Evolutionary conservation across 2,888 invertebrate genomes (phyloP), one percentile per base, ranked within the genome.

Genomic region (Drosophila yooni): DNA sequence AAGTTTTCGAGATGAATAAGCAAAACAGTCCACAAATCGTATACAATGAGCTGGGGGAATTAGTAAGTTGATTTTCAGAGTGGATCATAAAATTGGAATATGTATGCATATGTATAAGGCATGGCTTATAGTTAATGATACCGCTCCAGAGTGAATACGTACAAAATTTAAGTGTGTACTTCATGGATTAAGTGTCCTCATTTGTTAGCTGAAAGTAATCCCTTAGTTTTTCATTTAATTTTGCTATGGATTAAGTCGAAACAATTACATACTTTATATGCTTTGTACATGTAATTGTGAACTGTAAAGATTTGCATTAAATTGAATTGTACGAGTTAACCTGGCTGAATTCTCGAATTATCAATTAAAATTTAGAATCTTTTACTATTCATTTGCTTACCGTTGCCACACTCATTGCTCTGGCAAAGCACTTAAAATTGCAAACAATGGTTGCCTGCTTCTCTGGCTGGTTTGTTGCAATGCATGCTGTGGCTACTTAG

Each of bases 401-500:
- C 33, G 15, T 53, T 48, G 40, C n/a, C 18, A 18, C 25, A 48
- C 29, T n/a, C 36, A 56, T 51, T 36, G 5, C 56, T 18, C 34
- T 31, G 21, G 51, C 21, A 40, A 51, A 70, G 50, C 75, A 50
- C 65, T 75, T 70, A 31, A 62, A 70, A 62, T 75, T 57, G 74
- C 31, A 31, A 38, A 56, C 38, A 66, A 67, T 53, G 53, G 58
- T 15, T 7, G 13, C 21, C 21, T 46, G 21, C 13, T 46, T 46
- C 8, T 25, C 15, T 53, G 40, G 61, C 46, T 52, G 74, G 52
- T 52, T 54, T 56, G 48, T 43, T 46, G 63, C 57, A 65, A 52
- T 21, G 21, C 38, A 8, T 57, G 31, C 31, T 72, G 65, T 70
- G 72, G 72, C 81, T 81, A 83, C 78, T 81, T 83, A 81, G 40